These are phyloP conservation scores for Gambusia affinis DNA, from an alignment of 2,113 vertebrate genomes.

Conservation along the genomic window DNA sequence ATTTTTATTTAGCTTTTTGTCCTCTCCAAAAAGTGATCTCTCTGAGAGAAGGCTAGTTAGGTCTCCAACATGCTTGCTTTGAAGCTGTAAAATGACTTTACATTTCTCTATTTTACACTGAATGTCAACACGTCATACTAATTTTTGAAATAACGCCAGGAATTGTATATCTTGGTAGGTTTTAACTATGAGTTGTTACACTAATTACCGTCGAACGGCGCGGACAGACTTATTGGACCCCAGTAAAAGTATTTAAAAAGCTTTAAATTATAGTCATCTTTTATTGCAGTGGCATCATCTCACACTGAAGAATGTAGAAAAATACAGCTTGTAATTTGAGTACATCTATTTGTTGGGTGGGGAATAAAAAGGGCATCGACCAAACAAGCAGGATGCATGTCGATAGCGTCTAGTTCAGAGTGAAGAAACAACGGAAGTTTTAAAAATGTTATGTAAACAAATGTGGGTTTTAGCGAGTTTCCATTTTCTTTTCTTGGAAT, in stretches of 20 bases:
- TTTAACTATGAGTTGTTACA: constrained; percentile 81
- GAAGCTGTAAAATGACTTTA: constrained; percentile 78
- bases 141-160: constrained; percentile 84
- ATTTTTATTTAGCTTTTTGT: constrained; percentile 63
- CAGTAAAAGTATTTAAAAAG: background rate
- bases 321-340: too few relatives aligned
- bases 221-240: background rate
- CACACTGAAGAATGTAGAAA: background rate
- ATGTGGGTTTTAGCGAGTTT: too few relatives aligned
- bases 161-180: constrained; percentile 93
- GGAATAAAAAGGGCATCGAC: too few relatives aligned
- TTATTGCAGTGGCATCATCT: background rate
- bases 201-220: constrained; percentile 48
- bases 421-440: too few relatives aligned
- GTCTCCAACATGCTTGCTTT: constrained; percentile 70
- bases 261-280: background rate
- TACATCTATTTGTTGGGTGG: too few relatives aligned
- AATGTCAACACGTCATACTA: constrained; percentile 75
- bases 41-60: constrained; percentile 51
- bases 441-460: too few relatives aligned
- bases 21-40: constrained; percentile 67
- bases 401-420: too few relatives aligned
- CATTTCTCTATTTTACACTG: constrained; percentile 85
- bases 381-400: too few relatives aligned
- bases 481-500: too few relatives aligned